Conservation (phyloP, 2,113 vertebrate genomes). For the Ochotona princeps region DNA sequence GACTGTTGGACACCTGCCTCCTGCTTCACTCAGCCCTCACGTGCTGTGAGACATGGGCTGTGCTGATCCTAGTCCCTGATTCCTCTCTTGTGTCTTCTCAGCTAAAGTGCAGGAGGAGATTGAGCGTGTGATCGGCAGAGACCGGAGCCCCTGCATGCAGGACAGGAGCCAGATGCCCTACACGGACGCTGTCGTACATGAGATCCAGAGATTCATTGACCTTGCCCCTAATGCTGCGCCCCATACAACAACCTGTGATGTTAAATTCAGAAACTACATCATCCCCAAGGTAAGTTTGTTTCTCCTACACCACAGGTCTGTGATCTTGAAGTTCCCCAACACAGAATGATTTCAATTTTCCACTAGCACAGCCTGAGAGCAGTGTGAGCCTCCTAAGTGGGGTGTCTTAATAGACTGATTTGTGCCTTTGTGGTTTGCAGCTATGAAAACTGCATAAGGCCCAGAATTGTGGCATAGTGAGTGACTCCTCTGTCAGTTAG, state of each 20-base stretch:
- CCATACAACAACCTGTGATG: slow-evolving; percentile 72
- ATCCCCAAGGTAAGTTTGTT: slow-evolving; percentile 80
- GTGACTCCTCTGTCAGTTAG: too few relatives aligned
- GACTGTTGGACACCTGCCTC: background rate
- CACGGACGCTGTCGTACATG: slow-evolving; percentile 82
- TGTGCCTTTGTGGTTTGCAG: background rate
- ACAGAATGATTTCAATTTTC: background rate
- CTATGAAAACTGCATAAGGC: too few relatives aligned
- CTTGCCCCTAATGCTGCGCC: slow-evolving; percentile 72
- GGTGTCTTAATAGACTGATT: background rate
- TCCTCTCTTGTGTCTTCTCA: slow-evolving; percentile 72
- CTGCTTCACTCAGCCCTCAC: background rate
- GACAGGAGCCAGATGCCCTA: slow-evolving; percentile 84
- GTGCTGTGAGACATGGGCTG: background rate
- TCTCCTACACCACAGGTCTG: background rate
- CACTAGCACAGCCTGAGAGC: background rate
- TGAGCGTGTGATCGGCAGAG: slow-evolving; percentile 85
- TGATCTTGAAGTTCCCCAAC: background rate
- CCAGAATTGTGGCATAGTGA: too few relatives aligned
- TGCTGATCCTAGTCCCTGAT: background rate
- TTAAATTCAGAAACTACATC: slow-evolving; percentile 79
- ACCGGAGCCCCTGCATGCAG: slow-evolving; percentile 85
- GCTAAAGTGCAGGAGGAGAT: slow-evolving; percentile 91
- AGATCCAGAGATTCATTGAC: slow-evolving; percentile 84
- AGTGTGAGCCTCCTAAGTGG: background rate